phyloP scores from a whole-genome alignment of 2,888 invertebrate species.

The Troglohyphantes excavatus region DNA sequence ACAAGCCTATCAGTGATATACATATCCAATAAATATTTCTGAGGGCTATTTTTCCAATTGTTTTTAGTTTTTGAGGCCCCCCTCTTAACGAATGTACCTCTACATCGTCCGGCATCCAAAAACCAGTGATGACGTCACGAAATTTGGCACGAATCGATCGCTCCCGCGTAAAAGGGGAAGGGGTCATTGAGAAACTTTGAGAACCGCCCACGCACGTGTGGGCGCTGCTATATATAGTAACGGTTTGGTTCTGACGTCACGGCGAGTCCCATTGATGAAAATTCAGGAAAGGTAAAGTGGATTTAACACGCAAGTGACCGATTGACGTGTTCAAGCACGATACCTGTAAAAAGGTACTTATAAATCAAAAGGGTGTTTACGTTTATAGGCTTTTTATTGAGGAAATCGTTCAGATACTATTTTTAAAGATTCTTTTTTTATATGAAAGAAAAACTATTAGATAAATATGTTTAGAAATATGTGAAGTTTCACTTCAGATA shows the following conservation, averaged over 20 bases:
- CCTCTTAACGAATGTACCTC: neutral
- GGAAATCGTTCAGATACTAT: no score
- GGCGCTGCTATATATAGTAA: conserved; percentile 65
- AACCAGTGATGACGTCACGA: conserved; percentile 29
- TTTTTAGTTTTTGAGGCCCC: neutral
- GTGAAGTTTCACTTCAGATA: no score
- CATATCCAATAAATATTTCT: no score
- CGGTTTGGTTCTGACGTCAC: conserved; percentile 52
- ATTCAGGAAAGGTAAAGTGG: conserved; percentile 14
- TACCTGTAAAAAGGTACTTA: no score
- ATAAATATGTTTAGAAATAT: no score
- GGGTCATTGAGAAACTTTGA: conserved; percentile 70
- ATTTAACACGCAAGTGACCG: neutral
- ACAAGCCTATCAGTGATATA: no score
- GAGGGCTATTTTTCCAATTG: neutral
- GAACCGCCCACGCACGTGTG: conserved; percentile 49
- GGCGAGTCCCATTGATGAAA: conserved; percentile 63
- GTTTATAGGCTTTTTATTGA: no score
- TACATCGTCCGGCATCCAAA: neutral
- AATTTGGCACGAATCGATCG: conserved; percentile 58
- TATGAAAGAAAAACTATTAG: no score
- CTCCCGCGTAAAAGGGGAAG: conserved; percentile 64
- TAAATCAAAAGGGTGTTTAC: no score
- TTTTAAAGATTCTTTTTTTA: no score
- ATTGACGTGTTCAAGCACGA: neutral